Base-by-base conservation (phyloP, 37 sponge, comb jelly and placozoan genomes). In the Chondrilla cf. caribensis region DNA sequence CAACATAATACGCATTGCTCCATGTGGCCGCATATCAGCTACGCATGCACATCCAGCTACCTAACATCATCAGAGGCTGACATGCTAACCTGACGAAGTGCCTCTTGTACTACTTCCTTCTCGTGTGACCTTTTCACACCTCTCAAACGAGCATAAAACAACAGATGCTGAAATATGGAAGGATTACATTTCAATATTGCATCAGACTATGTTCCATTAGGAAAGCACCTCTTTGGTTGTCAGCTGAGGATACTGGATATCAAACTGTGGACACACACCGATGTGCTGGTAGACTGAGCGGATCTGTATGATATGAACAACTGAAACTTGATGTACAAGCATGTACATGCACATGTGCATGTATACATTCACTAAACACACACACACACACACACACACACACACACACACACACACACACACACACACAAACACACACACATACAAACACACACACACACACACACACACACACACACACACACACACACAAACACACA, bases 251-350 rank as follows among this genome's bases (percentile, higher is more conserved):
- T 85, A 81, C 28, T 92, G 92, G 51, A 92, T 92, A 36, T 92
- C 92, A 85, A 92, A 92, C 80, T 92, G 92, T n/a, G 92, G 92
- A 72, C 92, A 92, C 75, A 92, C 92, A 15, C 92, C 92, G 0
- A 92, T 39, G 70, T 92, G 92, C 19, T 40, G 73, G 70, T 92
- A 88, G 38, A 92, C 86, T 4, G 65, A 72, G 32, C 43, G 17
- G 41, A 88, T 92, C 88, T 88, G 54, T 21, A n/a, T n/a, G n/a
- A 33, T 42, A 84, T 38, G 65, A 38, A 40, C 21, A 42, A 75
- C 7, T 38, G 42, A 47, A 47, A 47, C 51, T 14, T 47, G 51
- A 47, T 11, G 11, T 14, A 47, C 51, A 47, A 6, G 6, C 11
- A 47, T 47, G 51, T 11, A 47, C 51, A 47, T 11, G 11, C 11